Evolutionary conservation across 2,113 vertebrate species (phyloP).

Genomic region (Rallus limicola): DNA sequence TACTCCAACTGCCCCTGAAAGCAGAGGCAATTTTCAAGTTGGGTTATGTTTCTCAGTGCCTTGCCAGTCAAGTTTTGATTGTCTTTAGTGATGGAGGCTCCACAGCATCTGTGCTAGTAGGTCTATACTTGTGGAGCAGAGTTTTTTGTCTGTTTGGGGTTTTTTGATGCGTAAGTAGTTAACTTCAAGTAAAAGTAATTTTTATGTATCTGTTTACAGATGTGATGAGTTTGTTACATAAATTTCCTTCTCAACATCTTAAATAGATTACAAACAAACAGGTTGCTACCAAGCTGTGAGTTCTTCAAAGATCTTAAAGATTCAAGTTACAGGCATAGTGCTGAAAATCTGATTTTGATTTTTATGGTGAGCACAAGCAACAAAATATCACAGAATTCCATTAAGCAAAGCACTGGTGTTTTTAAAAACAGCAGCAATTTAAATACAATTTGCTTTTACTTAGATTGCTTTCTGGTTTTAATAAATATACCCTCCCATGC

Average conservation of each 20-base stretch:
- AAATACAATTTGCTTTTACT: conserved; percentile 16
- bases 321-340: neutral
- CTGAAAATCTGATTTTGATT: conserved; percentile 15
- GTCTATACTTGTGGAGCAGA: neutral
- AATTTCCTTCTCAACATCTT: neutral
- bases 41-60: neutral
- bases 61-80: neutral
- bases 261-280: neutral
- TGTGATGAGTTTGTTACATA: neutral
- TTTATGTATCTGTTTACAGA: neutral
- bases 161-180: neutral
- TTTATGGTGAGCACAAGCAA: conserved; percentile 11
- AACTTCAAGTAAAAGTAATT: neutral
- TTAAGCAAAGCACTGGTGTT: conserved; percentile 11
- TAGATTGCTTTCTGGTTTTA: conserved; percentile 32
- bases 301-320: neutral
- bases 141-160: neutral
- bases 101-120: neutral
- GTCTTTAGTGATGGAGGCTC: neutral
- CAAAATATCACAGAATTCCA: conserved; percentile 14
- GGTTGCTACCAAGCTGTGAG: neutral
- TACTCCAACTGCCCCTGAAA: neutral
- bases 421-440: conserved; percentile 13
- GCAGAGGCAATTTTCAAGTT: neutral
- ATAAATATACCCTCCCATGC: neutral